phyloP scores from a whole-genome alignment of 2,888 invertebrate species.

The Auanema freiburgensis region DNA sequence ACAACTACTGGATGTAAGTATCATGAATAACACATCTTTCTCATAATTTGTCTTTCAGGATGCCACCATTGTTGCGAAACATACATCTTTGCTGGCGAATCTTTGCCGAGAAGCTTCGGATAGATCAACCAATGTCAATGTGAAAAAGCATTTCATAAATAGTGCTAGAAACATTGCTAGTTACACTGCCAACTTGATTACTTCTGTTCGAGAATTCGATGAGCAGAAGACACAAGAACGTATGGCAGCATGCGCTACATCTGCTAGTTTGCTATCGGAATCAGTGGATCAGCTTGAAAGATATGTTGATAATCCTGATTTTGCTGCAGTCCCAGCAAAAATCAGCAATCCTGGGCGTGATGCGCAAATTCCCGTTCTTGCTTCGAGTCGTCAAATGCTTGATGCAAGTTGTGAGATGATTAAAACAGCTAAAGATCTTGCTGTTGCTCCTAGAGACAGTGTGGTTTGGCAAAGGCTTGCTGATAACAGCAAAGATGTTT shows the following conservation, averaged over 20 bases:
- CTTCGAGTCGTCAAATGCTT: constrained; percentile 71
- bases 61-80: constrained; percentile 89
- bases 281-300: constrained; percentile 88
- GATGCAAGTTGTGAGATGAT: constrained; percentile 89
- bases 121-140: constrained; percentile 80
- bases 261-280: constrained; percentile 82
- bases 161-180: constrained; percentile 96
- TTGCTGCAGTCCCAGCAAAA: constrained; percentile 86
- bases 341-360: constrained; percentile 76
- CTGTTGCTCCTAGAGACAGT: constrained; percentile 80
- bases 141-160: constrained; percentile 94
- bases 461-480: constrained; percentile 92
- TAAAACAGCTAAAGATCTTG: constrained; percentile 71
- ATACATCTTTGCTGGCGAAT: constrained; percentile 91
- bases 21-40: too few species aligned
- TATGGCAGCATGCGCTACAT: constrained; percentile 67
- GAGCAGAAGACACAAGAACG: constrained; percentile 72
- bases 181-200: constrained; percentile 88
- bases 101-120: constrained; percentile 90
- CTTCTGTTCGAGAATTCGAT: constrained; percentile 85
- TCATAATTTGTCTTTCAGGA: neutral
- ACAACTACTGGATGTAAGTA: constrained; percentile 41
- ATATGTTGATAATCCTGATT: constrained; percentile 91
- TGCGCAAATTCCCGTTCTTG: constrained; percentile 81
- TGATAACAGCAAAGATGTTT: constrained; percentile 80